phyloP scores from a whole-genome alignment of 2,888 invertebrate species.

The Xylophagus ater region DNA sequence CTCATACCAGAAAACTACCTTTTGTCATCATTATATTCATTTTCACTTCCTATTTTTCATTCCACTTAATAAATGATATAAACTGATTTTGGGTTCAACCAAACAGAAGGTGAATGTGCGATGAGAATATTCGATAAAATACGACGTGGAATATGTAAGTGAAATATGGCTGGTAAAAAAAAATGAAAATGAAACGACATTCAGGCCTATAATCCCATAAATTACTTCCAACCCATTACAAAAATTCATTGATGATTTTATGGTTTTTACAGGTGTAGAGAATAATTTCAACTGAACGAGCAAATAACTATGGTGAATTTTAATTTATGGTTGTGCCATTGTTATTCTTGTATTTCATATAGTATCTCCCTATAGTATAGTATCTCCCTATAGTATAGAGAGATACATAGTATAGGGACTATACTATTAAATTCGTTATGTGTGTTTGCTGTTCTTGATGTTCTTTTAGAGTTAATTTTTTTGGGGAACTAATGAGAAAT shows the following conservation, averaged over 20 bases:
- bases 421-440: too few species aligned
- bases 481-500: too few species aligned
- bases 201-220: constrained; percentile 20
- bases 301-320: constrained; percentile 19
- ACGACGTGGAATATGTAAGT: not conserved
- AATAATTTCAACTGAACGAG: constrained; percentile 18
- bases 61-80: constrained; percentile 7
- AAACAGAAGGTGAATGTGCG: constrained; percentile 6
- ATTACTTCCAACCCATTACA: constrained; percentile 25
- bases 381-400: too few species aligned
- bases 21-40: constrained; percentile 4
- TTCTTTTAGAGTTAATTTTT: too few species aligned
- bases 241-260: constrained; percentile 25
- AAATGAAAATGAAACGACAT: constrained; percentile 14
- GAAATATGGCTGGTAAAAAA: constrained; percentile 3
- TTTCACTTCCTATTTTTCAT: constrained; percentile 6
- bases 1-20: too few species aligned
- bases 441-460: too few species aligned
- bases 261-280: constrained; percentile 20
- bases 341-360: constrained; percentile 15
- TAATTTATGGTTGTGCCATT: constrained; percentile 19
- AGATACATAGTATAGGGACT: too few species aligned
- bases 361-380: too few species aligned
- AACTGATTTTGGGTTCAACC: constrained; percentile 4
- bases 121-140: constrained; percentile 2